These are phyloP conservation scores for Porites lutea DNA, from an alignment of 64 coral and sea anemone genomes.

Conservation along the genomic window DNA sequence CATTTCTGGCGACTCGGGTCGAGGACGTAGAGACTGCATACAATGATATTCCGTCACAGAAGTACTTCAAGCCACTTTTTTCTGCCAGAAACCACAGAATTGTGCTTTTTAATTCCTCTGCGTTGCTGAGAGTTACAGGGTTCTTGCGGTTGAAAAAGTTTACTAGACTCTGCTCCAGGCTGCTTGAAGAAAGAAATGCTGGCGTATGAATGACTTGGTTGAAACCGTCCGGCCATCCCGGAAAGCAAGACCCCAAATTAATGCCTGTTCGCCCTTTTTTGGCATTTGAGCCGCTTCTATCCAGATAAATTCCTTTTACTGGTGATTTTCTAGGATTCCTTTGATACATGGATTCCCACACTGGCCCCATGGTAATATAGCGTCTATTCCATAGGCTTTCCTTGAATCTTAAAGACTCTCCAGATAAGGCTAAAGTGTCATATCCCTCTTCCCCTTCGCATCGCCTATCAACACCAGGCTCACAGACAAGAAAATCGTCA, in stretches of 20 bases:
- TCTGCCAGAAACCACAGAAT: not conserved
- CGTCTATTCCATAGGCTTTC: not conserved
- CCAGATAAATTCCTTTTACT: slow-evolving; percentile 42
- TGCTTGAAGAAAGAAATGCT: not conserved
- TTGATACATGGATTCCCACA: not conserved
- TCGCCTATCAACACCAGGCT: not conserved
- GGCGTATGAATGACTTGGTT: not conserved
- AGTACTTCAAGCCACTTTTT: not conserved
- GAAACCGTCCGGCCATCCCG: slow-evolving; percentile 21
- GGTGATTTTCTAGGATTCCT: not conserved
- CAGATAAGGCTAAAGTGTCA: not conserved
- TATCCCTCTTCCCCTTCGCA: not conserved
- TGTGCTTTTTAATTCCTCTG: not conserved
- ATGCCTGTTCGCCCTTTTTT: not conserved
- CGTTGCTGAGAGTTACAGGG: not conserved
- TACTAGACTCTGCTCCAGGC: not conserved
- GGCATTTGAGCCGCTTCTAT: not conserved
- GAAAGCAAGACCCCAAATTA: not conserved
- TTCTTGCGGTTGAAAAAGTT: not conserved
- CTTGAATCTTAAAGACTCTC: not conserved
- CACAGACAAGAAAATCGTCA: slow-evolving; percentile 10
- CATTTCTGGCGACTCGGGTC: not conserved
- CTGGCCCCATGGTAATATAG: not conserved
- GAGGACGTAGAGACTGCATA: not conserved
- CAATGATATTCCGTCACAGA: not conserved